Percentiles rank a stretch among this genome's conserved stretches.
phyloP scores from a whole-genome alignment of 2,797 vertebrate species.

The Nyctibius grandis region DNA sequence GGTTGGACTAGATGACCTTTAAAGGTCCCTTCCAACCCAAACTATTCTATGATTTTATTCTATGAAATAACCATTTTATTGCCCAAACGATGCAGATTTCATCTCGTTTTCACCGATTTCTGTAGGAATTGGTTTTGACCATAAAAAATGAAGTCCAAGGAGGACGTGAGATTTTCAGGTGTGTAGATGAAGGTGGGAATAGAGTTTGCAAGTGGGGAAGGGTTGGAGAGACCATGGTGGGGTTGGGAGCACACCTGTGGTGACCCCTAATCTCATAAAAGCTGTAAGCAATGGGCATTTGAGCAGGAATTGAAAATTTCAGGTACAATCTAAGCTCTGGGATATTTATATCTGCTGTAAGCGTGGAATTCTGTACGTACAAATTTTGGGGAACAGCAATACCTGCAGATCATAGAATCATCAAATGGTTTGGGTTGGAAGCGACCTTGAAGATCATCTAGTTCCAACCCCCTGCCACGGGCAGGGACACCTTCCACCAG shows the following conservation, averaged over 20 bases:
- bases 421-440: too few species aligned
- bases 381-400: fast-evolving
- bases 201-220: background rate
- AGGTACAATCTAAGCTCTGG: fast-evolving
- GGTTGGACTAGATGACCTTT: too few species aligned
- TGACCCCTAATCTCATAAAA: background rate
- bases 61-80: background rate
- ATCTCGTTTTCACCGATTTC: fast-evolving
- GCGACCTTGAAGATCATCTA: too few species aligned
- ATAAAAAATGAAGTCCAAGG: background rate
- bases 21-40: too few species aligned
- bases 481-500: too few species aligned
- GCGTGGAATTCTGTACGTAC: fast-evolving
- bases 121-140: background rate
- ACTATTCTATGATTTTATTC: too few species aligned
- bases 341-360: fast-evolving
- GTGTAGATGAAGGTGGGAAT: fast-evolving
- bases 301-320: background rate
- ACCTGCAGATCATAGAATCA: too few species aligned
- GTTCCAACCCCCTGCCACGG: too few species aligned
- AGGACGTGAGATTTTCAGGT: fast-evolving
- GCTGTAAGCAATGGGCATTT: fast-evolving
- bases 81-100: too few species aligned
- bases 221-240: fast-evolving
- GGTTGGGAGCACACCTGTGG: too few species aligned